phyloP scores from a whole-genome alignment of 1,140 invertebrate genomes.

The Achroia grisella region DNA sequence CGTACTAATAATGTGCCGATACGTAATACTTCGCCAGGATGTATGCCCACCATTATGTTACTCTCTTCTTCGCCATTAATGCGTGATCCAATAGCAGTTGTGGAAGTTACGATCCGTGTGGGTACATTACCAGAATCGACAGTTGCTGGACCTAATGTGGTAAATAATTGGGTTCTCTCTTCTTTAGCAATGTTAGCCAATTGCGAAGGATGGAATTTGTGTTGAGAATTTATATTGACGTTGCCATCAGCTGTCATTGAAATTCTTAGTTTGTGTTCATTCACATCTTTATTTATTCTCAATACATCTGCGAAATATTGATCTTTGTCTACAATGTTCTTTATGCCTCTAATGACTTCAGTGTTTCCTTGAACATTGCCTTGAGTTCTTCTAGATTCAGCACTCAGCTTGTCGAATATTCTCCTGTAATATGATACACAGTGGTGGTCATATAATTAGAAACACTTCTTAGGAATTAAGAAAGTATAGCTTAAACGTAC shows the following conservation, averaged over 20 bases:
- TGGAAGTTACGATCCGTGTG: slow-evolving; percentile 29
- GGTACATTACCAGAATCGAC: slow-evolving; percentile 32
- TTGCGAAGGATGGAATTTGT: slow-evolving; percentile 52
- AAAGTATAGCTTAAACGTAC: too few relatives aligned
- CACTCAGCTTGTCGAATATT: slow-evolving; percentile 65
- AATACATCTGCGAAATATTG: slow-evolving; percentile 60
- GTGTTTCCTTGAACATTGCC: slow-evolving; percentile 57
- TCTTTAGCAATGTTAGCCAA: slow-evolving; percentile 39
- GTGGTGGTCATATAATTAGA: too few relatives aligned
- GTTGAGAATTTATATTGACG: slow-evolving; percentile 57
- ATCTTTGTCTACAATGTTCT: slow-evolving; percentile 58
- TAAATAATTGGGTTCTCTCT: slow-evolving; percentile 40
- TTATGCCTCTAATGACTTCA: slow-evolving; percentile 57
- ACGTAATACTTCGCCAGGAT: slow-evolving; percentile 50
- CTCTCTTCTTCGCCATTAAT: slow-evolving; percentile 33
- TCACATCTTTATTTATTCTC: slow-evolving; percentile 61
- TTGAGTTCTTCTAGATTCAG: slow-evolving; percentile 49
- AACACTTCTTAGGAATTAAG: too few relatives aligned
- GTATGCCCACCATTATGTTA: slow-evolving; percentile 39
- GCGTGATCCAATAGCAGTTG: slow-evolving; percentile 22
- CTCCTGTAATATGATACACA: slow-evolving; percentile 44
- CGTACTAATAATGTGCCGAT: slow-evolving; percentile 43
- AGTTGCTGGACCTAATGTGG: slow-evolving; percentile 33
- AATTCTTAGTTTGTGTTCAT: slow-evolving; percentile 52
- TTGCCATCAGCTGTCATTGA: slow-evolving; percentile 60